A percentile compares a stretch with the other conserved stretches of the same genome.
Conservation (phyloP, 2,888 invertebrate species). For the Melanargia galathea region DNA sequence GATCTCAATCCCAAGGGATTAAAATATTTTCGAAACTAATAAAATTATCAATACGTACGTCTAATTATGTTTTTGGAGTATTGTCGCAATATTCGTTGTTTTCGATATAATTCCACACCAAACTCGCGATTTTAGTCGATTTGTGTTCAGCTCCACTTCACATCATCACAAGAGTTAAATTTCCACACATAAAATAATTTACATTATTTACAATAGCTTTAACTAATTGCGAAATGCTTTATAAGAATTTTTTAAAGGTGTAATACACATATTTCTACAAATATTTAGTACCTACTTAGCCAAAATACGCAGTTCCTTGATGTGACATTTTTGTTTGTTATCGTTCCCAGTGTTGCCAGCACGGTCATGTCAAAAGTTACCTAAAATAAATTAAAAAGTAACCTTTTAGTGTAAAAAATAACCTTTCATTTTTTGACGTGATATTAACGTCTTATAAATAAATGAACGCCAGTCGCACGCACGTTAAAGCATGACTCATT, state of each 20-base stretch:
- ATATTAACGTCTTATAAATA: too few relatives aligned
- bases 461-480: too few relatives aligned
- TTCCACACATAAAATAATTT: conserved; percentile 33
- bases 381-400: too few relatives aligned
- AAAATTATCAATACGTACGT: conserved; percentile 58
- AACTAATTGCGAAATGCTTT: not conserved
- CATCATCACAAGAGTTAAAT: conserved; percentile 18
- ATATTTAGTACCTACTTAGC: conserved; percentile 50
- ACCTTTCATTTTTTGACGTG: too few relatives aligned
- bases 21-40: conserved; percentile 33
- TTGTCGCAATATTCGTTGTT: conserved; percentile 32
- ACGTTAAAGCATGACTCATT: too few relatives aligned
- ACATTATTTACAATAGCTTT: conserved; percentile 37
- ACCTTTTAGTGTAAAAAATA: too few relatives aligned
- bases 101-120: conserved; percentile 37
- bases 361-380: too few relatives aligned
- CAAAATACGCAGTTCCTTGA: conserved; percentile 67
- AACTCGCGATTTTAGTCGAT: conserved; percentile 24
- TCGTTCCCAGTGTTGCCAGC: conserved; percentile 22
- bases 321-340: conserved; percentile 58
- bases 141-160: conserved; percentile 25
- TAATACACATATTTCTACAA: conserved; percentile 32
- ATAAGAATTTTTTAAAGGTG: conserved; percentile 44
- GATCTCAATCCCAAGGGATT: conserved; percentile 43
- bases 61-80: conserved; percentile 40